These are phyloP conservation scores for Lysiphlebus fabarum DNA, from an alignment of 1,140 invertebrate genomes.

Conservation along the genomic window DNA sequence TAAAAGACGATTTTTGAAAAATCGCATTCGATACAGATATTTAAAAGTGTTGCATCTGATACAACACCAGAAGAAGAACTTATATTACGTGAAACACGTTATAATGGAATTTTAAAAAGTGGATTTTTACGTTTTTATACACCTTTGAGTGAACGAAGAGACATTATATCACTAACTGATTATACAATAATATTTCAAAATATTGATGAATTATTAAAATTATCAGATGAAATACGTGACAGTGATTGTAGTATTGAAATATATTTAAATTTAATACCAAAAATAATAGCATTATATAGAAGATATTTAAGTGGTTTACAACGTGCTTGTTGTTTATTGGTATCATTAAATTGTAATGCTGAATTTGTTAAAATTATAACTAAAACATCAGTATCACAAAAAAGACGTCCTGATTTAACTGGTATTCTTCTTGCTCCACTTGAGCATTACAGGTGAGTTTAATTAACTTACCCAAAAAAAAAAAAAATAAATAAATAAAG, in stretches of 20 bases:
- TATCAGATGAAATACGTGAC: slow-evolving; percentile 77
- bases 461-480: slow-evolving; percentile 24
- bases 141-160: slow-evolving; percentile 67
- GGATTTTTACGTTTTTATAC: slow-evolving; percentile 71
- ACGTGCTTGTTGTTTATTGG: slow-evolving; percentile 75
- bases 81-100: slow-evolving; percentile 68
- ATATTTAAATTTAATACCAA: slow-evolving; percentile 69
- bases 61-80: slow-evolving; percentile 61
- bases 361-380: slow-evolving; percentile 71
- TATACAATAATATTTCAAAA: slow-evolving; percentile 79
- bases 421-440: slow-evolving; percentile 75
- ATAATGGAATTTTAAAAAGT: slow-evolving; percentile 69
- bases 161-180: slow-evolving; percentile 69
- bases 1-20: slow-evolving; percentile 41
- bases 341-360: slow-evolving; percentile 58
- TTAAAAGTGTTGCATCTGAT: slow-evolving; percentile 54
- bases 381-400: slow-evolving; percentile 70
- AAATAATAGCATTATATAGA: slow-evolving; percentile 71
- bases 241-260: slow-evolving; percentile 70
- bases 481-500: not conserved
- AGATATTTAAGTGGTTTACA: slow-evolving; percentile 79
- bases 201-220: slow-evolving; percentile 72
- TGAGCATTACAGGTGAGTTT: slow-evolving; percentile 67
- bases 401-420: slow-evolving; percentile 76
- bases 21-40: slow-evolving; percentile 36